Conservation (phyloP, 1,140 invertebrate genomes). For the Orchesella cincta region DNA sequence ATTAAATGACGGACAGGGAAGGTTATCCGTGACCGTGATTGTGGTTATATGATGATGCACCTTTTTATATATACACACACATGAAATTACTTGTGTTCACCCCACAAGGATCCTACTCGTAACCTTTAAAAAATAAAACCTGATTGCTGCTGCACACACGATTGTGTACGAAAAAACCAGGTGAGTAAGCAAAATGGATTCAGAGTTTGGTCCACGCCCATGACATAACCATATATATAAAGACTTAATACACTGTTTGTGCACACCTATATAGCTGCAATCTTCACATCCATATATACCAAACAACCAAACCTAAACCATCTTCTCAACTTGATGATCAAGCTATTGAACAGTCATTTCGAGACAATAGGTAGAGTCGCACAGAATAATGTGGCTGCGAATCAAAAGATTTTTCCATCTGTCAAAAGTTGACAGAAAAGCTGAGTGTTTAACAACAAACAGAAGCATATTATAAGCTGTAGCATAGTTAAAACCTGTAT, state of each 20-base stretch:
- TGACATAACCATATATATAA: conserved; percentile 4
- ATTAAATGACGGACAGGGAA: conserved; percentile 23
- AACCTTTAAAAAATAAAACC: conserved; percentile 8
- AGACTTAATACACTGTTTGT: no score
- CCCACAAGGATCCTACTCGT: not conserved
- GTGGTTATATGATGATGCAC: not conserved
- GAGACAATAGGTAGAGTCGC: no score
- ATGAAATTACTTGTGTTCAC: not conserved
- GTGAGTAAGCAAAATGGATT: conserved; percentile 19
- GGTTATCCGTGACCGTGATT: conserved; percentile 29
- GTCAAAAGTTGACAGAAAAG: conserved; percentile 15
- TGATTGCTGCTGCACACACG: not conserved
- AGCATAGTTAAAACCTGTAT: no score
- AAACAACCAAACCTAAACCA: no score
- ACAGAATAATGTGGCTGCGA: no score
- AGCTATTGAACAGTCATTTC: no score
- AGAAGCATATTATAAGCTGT: no score
- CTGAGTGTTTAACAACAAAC: no score
- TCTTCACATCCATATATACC: no score
- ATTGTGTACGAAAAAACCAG: no score
- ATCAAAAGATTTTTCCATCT: not conserved
- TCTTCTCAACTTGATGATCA: no score
- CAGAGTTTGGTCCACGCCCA: conserved; percentile 17
- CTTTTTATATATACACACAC: not conserved
- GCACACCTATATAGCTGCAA: no score